Evolutionary conservation across 2,113 vertebrate genomes (phyloP).

Genomic region (Sceloporus undulatus): DNA sequence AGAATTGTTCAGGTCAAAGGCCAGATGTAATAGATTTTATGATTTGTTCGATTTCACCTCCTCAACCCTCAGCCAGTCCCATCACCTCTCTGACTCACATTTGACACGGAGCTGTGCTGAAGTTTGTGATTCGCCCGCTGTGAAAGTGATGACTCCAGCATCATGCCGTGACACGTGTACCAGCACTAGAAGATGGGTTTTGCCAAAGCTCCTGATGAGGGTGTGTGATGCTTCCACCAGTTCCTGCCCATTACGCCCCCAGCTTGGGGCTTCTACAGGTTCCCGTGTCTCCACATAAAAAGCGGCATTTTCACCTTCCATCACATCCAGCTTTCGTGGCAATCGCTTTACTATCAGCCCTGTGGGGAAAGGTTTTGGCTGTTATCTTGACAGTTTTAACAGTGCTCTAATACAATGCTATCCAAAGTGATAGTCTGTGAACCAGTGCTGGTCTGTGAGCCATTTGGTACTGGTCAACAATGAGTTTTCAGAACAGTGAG

Average conservation of each 20-base stretch:
- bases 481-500: too few species aligned
- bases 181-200: constrained; percentile 93
- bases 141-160: constrained; percentile 89
- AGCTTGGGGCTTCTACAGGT: constrained; percentile 85
- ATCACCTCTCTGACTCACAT: constrained; percentile 78
- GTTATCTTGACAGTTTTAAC: background rate
- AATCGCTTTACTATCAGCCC: constrained; percentile 83
- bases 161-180: constrained; percentile 93
- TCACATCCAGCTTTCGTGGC: constrained; percentile 93
- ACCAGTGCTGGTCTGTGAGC: too few species aligned
- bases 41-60: background rate
- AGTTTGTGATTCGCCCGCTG: constrained; percentile 88
- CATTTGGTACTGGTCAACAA: too few species aligned
- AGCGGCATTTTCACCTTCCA: constrained; percentile 95
- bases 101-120: constrained; percentile 94
- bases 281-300: constrained; percentile 93
- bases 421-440: too few species aligned
- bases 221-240: constrained; percentile 84
- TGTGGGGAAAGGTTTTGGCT: constrained; percentile 16
- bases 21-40: background rate
- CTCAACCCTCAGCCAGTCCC: background rate
- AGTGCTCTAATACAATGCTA: too few species aligned
- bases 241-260: constrained; percentile 90
- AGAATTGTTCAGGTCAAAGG: background rate
- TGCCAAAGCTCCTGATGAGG: constrained; percentile 92